These are phyloP conservation scores for Cephalopachus bancanus DNA, from an alignment of 2,797 vertebrate species.

Conservation along the genomic window DNA sequence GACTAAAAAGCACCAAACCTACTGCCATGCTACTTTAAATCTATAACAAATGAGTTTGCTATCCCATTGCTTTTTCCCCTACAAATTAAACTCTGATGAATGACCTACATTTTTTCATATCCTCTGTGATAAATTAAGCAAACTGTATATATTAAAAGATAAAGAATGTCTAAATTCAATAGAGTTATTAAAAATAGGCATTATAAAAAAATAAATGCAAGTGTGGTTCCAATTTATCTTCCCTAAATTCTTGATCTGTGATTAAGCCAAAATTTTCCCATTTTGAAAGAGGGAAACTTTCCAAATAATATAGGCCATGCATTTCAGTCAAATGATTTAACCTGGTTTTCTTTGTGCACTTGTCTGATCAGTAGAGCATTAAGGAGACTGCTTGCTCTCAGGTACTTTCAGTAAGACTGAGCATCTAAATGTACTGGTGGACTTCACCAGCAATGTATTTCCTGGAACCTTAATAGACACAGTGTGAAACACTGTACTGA, in stretches of 20 bases:
- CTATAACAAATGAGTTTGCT: constrained; percentile 20
- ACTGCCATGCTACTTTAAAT: constrained; percentile 43
- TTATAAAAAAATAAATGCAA: neutral
- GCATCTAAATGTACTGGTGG: neutral
- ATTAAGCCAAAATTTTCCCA: neutral
- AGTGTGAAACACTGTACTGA: neutral
- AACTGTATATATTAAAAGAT: constrained; percentile 23
- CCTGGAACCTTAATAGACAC: neutral
- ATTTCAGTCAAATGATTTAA: neutral
- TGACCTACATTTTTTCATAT: constrained; percentile 49
- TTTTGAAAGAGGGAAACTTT: neutral
- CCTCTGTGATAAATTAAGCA: constrained; percentile 37
- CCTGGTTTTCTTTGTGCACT: neutral
- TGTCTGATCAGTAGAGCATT: neutral
- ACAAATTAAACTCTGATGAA: constrained; percentile 34
- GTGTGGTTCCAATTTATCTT: neutral
- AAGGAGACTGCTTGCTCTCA: neutral
- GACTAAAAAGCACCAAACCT: neutral
- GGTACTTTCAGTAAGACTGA: neutral
- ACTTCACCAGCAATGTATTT: neutral
- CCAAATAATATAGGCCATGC: neutral
- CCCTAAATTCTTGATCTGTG: neutral
- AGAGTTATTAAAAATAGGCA: neutral
- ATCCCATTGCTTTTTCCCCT: neutral
- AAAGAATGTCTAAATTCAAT: constrained; percentile 27